Evolutionary conservation across 1,140 invertebrate genomes (phyloP).

Genomic region (Ganaspis sp.): DNA sequence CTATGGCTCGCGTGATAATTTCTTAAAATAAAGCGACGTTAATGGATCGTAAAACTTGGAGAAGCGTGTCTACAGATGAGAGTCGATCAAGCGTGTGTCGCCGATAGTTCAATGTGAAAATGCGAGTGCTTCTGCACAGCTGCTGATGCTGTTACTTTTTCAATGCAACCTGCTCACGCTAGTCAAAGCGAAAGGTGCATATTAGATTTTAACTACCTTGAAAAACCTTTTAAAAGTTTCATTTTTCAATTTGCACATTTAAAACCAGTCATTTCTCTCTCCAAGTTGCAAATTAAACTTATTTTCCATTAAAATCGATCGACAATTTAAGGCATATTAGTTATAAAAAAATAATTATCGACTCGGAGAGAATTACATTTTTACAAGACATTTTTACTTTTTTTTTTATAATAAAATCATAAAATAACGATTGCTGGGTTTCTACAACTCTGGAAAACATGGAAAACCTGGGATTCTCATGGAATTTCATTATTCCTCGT

Average conservation of each 20-base stretch:
- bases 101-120: slow-evolving; percentile 4
- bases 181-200: slow-evolving; percentile 14
- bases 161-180: neutral
- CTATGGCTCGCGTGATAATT: slow-evolving; percentile 7
- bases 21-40: slow-evolving; percentile 5
- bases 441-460: too few relatives aligned
- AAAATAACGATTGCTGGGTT: too few relatives aligned
- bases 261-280: neutral
- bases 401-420: too few relatives aligned
- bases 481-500: too few relatives aligned
- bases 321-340: too few relatives aligned
- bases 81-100: slow-evolving; percentile 8
- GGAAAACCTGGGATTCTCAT: too few relatives aligned
- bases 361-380: too few relatives aligned
- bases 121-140: slow-evolving; percentile 8
- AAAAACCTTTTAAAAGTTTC: neutral
- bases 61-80: neutral
- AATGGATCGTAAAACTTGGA: neutral
- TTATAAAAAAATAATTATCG: too few relatives aligned
- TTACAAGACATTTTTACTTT: too few relatives aligned
- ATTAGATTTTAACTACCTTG: neutral
- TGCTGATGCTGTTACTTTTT: neutral
- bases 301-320: too few relatives aligned
- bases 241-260: neutral
- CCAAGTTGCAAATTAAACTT: neutral